phyloP scores from a whole-genome alignment of 1,140 invertebrate genomes.

The Homarus americanus region DNA sequence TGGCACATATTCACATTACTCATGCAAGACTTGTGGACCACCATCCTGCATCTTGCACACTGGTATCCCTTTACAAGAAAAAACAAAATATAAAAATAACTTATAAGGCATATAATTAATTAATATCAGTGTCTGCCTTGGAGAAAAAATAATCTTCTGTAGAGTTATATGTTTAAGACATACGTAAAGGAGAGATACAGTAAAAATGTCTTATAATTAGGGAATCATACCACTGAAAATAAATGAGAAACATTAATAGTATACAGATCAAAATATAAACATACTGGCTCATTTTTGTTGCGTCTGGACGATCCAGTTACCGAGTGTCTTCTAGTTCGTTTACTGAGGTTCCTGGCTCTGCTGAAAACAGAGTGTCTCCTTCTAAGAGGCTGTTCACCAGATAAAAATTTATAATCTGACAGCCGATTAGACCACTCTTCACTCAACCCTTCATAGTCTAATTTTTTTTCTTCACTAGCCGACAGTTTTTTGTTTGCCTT shows the following conservation, averaged over 20 bases:
- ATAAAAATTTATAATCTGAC: slow-evolving; percentile 38
- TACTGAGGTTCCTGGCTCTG: background rate
- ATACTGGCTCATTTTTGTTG: slow-evolving; percentile 11
- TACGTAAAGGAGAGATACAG: too few species aligned
- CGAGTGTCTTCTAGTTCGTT: slow-evolving; percentile 1
- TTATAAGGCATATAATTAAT: too few species aligned
- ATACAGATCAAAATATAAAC: background rate
- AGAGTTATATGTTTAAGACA: background rate
- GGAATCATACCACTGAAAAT: too few species aligned
- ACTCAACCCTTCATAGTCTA: background rate
- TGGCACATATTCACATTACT: slow-evolving; percentile 71
- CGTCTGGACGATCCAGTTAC: too few species aligned
- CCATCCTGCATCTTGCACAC: slow-evolving; percentile 65
- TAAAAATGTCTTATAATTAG: too few species aligned
- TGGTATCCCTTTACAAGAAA: slow-evolving; percentile 70
- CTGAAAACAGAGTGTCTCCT: background rate
- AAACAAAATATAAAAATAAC: background rate
- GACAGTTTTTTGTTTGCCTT: background rate
- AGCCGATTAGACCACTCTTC: slow-evolving; percentile 12
- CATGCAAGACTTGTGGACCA: slow-evolving; percentile 73
- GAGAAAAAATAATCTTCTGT: background rate
- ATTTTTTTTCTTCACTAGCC: background rate
- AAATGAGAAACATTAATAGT: too few species aligned
- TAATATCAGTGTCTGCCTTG: background rate
- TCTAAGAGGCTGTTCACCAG: background rate